phyloP scores from a whole-genome alignment of 2,888 invertebrate species.

The Agrotis exclamationis region DNA sequence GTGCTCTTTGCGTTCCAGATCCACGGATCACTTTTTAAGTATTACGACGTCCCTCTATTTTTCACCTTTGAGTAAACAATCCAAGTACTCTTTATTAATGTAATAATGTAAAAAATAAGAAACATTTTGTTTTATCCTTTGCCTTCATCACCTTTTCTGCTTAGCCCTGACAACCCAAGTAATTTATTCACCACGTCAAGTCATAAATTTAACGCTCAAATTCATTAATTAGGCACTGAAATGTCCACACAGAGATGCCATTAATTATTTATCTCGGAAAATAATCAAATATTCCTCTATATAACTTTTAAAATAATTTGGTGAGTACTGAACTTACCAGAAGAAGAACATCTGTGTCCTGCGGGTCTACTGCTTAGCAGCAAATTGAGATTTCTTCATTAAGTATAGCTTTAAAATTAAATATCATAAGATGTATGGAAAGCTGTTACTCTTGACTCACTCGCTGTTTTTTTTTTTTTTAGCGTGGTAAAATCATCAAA shows the following conservation, averaged over 20 bases:
- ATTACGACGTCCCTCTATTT: too few species aligned
- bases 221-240: slow-evolving; percentile 57
- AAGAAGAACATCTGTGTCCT: not conserved
- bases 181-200: slow-evolving; percentile 59
- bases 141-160: slow-evolving; percentile 45
- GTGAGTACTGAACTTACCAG: not conserved
- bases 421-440: too few species aligned
- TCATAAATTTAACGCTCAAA: slow-evolving; percentile 53
- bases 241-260: slow-evolving; percentile 45
- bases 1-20: too few species aligned
- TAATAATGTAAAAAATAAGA: slow-evolving; percentile 13
- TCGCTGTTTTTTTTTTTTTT: too few species aligned
- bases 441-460: too few species aligned
- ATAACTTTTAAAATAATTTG: slow-evolving; percentile 1
- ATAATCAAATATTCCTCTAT: slow-evolving; percentile 35
- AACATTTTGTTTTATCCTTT: slow-evolving; percentile 31
- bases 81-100: not conserved
- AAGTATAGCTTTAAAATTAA: too few species aligned
- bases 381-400: not conserved
- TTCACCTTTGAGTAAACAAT: not conserved
- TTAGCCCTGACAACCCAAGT: slow-evolving; percentile 41
- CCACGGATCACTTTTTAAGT: too few species aligned
- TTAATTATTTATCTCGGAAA: slow-evolving; percentile 53
- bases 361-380: not conserved
- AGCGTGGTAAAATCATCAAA: too few species aligned